phyloP scores from a whole-genome alignment of 2,888 invertebrate species.

The Oasisia sp. region DNA sequence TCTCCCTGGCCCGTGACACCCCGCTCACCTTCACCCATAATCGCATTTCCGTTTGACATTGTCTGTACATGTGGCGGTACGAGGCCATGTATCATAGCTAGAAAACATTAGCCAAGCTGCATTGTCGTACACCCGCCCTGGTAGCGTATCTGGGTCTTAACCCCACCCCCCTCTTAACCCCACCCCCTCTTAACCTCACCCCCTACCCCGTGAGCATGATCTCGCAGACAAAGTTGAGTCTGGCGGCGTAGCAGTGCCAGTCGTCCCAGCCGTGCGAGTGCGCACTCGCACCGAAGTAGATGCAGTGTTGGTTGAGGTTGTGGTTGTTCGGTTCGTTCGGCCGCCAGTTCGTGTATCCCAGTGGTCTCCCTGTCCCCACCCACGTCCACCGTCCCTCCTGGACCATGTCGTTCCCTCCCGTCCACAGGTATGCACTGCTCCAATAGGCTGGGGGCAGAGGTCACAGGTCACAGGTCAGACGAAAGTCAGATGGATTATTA shows the following conservation, averaged over 20 bases:
- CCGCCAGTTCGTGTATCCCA: constrained; percentile 36
- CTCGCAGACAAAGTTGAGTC: constrained; percentile 40
- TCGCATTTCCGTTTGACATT: too few species aligned
- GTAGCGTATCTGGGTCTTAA: constrained; percentile 24
- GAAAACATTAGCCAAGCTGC: too few species aligned
- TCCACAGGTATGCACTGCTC: constrained; percentile 38
- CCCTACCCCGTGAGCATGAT: constrained; percentile 7
- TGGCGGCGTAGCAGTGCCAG: constrained; percentile 39
- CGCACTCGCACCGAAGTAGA: constrained; percentile 34
- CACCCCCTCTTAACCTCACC: not conserved
- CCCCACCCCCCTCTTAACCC: constrained; percentile 18
- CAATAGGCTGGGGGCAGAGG: constrained; percentile 28
- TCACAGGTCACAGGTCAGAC: not conserved
- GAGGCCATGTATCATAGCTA: too few species aligned
- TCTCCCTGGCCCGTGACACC: too few species aligned
- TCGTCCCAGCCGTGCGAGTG: constrained; percentile 37
- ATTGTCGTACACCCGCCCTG: too few species aligned
- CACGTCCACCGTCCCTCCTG: constrained; percentile 35
- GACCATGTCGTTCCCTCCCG: constrained; percentile 38
- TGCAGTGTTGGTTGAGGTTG: constrained; percentile 36
- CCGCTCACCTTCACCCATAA: too few species aligned
- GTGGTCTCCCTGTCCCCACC: constrained; percentile 32
- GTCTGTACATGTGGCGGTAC: too few species aligned
- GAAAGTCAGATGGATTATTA: too few species aligned
- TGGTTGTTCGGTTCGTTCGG: constrained; percentile 31